Evolutionary conservation across 2,888 invertebrate species (phyloP), one percentile per base, ranked within the genome.

Genomic region (Cephus sareptanus): DNA sequence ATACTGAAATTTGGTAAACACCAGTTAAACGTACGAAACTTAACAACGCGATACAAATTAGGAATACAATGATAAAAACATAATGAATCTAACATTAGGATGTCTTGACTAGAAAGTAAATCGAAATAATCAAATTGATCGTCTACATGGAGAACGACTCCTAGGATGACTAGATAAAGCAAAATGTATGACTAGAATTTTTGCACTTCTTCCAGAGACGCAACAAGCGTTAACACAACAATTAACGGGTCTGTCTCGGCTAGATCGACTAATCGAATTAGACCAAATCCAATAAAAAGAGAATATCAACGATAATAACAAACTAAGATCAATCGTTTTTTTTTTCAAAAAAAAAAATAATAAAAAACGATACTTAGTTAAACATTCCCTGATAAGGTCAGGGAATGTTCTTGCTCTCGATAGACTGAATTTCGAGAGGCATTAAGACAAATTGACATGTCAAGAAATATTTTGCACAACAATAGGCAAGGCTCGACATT

Each of bases 11-110:
- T 80, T 80, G 82, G 80, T 80, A 84, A 82, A 80, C 75, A 84
- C 80, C 81, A 30, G 81, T 83, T 80, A 83, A 82, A 79, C 78
- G 80, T 85, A 81, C 80, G 85, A 86, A 88, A 86, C 83, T 85
- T 87, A 86, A 88, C 85, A 84, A 85, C 77, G 56, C 79, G 71
- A 75, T 79, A 81, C 76, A 83, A 81, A 81, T 23, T 9, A 56
- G 56, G 2, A 56, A 56, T 23, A 56, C 9, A 81, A 79, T 77
- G 81, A 80, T 81, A 77, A 79, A 79, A 79, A 77, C 79, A 79
- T 77, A 75, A 76, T 71, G 33, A 79, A 74, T 77, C 81, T 82
- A 79, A 79, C 78, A 56, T 33, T 81, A 77, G 75, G 81, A 79
- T 23, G 9, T 56, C 77, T 76, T 80, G 83, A 85, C 86, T 86